These are phyloP conservation scores for Drosophila suboccidentalis DNA, from an alignment of 2,888 invertebrate genomes.

Conservation along the genomic window DNA sequence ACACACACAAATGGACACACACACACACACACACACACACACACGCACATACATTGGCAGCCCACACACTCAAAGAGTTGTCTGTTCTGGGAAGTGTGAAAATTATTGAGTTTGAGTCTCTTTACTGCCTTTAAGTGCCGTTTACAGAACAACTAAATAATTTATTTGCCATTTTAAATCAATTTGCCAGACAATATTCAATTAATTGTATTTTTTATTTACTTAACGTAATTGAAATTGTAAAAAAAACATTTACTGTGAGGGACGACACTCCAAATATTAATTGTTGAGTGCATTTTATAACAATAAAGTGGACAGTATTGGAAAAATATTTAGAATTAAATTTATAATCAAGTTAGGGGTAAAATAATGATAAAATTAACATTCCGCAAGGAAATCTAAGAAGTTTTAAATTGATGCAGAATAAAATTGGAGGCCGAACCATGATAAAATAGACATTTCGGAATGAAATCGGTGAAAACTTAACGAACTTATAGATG, in stretches of 20 bases:
- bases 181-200: slow-evolving; percentile 46
- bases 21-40: slow-evolving; percentile 24
- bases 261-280: not conserved
- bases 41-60: slow-evolving; percentile 20
- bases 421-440: too few relatives aligned
- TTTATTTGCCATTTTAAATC: slow-evolving; percentile 7
- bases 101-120: slow-evolving; percentile 38
- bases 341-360: too few relatives aligned
- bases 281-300: too few relatives aligned
- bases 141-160: slow-evolving; percentile 25
- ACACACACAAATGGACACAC: slow-evolving; percentile 22
- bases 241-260: not conserved
- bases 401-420: too few relatives aligned
- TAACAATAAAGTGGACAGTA: too few relatives aligned
- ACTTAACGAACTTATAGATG: too few relatives aligned
- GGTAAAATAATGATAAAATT: too few relatives aligned
- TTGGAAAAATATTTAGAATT: too few relatives aligned
- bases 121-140: slow-evolving; percentile 23
- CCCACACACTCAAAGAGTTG: slow-evolving; percentile 47
- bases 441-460: too few relatives aligned
- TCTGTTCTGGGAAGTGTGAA: slow-evolving; percentile 37
- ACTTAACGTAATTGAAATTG: not conserved
- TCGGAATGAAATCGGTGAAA: too few relatives aligned
- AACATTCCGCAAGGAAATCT: too few relatives aligned
- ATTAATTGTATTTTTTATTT: slow-evolving; percentile 48